phyloP scores from a whole-genome alignment of 2,888 invertebrate species.

The Tenthredo amoena region DNA sequence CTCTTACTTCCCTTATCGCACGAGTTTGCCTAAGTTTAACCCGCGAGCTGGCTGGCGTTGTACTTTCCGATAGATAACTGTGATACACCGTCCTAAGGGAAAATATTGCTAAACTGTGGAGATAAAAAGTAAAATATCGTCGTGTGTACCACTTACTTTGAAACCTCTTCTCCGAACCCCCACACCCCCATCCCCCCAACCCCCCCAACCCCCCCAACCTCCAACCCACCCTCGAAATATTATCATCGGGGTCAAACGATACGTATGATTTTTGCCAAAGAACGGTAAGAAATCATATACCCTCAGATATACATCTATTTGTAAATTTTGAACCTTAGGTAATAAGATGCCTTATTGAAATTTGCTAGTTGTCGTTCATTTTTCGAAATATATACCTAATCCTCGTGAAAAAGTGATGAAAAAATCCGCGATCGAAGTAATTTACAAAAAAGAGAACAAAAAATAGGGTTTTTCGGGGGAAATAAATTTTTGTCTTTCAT shows the following conservation, averaged over 20 bases:
- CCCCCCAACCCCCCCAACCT: background rate
- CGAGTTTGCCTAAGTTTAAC: slow-evolving; percentile 39
- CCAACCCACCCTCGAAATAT: background rate
- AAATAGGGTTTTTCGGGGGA: no score
- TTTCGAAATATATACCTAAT: background rate
- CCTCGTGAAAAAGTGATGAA: background rate
- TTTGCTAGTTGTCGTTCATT: background rate
- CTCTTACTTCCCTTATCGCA: slow-evolving; percentile 21
- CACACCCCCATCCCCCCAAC: background rate
- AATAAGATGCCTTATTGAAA: background rate
- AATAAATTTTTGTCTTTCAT: background rate
- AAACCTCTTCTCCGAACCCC: background rate
- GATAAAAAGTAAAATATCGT: slow-evolving; percentile 53
- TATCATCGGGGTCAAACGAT: background rate
- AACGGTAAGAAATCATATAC: background rate
- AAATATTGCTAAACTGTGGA: slow-evolving; percentile 53
- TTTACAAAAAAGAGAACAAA: background rate
- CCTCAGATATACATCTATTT: background rate
- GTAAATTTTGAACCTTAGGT: background rate
- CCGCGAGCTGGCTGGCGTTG: slow-evolving; percentile 2
- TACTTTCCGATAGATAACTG: slow-evolving; percentile 53
- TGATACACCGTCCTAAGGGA: slow-evolving; percentile 49
- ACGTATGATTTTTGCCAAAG: slow-evolving; percentile 4
- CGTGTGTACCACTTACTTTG: slow-evolving; percentile 37
- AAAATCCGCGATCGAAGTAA: background rate